Evolutionary conservation across 2,797 vertebrate genomes (phyloP), one percentile per base, ranked within the genome.

Genomic region (Tiaroga cobitis): DNA sequence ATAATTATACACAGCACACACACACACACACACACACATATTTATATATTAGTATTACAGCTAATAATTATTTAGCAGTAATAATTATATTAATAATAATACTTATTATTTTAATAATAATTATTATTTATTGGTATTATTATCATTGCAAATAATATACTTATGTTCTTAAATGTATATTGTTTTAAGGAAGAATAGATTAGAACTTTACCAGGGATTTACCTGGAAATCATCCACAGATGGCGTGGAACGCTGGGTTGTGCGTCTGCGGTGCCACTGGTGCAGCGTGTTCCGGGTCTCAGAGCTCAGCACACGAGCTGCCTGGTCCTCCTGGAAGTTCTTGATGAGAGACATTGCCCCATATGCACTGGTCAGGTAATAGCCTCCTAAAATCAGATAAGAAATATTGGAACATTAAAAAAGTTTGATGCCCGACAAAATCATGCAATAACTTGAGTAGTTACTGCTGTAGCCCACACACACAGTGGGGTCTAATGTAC

Each of bases 141-240:
- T 29, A 29, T 63, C 15, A 29, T 16, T 65, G 11, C 11, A 61
- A 26, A 61, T 26, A 2, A 61, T 61, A 61, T 63, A 63, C 10
- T 74, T 9, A 21, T 32, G 46, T 49, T 74, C 72, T 19, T 21
- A 74, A 74, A 51, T 11, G 11, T 6, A 18, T 29, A 51, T 29
- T 73, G 26, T 32, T 51, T 74, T 56, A 37, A 56, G 32, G 6
- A 8, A n/a, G 51, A n/a, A 76, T 56, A 56, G 6, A 21, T 1
- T n/a, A n/a, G 21, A 75, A 73, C 21, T 76, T 56, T 54, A 56
- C 29, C 34, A 88, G 87, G 86, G 88, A 39, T 77, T 94, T 95
- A 99, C 97, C 97, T 99, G 98, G 88, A 99, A 99, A 92, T 99
- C 97, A 69, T 99, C 98, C 86, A 99, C 97, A 0, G 97, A 95